A percentile compares a stretch with the other conserved stretches of the same genome.
These are phyloP conservation scores for Lophura nycthemera DNA, from an alignment of 2,113 vertebrate species.

Conservation along the genomic window DNA sequence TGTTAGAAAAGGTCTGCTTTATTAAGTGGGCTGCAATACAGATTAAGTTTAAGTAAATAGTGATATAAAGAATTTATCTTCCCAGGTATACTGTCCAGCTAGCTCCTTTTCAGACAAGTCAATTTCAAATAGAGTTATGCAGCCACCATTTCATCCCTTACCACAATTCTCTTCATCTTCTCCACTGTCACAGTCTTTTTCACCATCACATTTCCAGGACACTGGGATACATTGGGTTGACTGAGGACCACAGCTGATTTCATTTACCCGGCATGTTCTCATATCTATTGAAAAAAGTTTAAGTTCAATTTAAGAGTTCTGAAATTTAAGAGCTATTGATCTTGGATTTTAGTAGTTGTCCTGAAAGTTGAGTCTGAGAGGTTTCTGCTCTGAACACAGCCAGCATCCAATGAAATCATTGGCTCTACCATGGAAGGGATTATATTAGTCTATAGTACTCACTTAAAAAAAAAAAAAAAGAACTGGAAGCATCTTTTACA, in stretches of 20 bases:
- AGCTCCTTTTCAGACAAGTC: background rate
- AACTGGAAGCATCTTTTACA: background rate
- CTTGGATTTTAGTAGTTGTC: background rate
- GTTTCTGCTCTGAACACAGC: background rate
- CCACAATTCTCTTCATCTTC: slow-evolving; percentile 95
- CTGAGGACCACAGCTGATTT: slow-evolving; percentile 92
- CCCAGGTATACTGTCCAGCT: background rate
- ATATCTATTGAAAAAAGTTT: slow-evolving; percentile 81
- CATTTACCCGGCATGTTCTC: slow-evolving; percentile 90
- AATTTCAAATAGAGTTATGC: background rate
- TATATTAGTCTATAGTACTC: background rate
- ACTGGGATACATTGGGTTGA: slow-evolving; percentile 92
- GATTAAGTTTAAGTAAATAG: background rate
- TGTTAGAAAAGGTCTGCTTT: background rate
- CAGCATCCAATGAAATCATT: background rate
- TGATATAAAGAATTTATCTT: background rate
- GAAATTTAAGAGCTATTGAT: background rate
- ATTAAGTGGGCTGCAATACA: background rate
- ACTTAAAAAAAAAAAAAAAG: background rate
- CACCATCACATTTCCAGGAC: slow-evolving; percentile 96
- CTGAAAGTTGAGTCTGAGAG: background rate
- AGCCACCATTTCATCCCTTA: slow-evolving; percentile 73
- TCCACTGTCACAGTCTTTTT: slow-evolving; percentile 93
- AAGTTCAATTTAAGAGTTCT: slow-evolving; percentile 5
- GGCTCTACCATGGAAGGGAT: background rate